A percentile compares a stretch with the other conserved stretches of the same genome.
phyloP scores from a whole-genome alignment of 2,113 vertebrate species.

The Nycticebus coucang region DNA sequence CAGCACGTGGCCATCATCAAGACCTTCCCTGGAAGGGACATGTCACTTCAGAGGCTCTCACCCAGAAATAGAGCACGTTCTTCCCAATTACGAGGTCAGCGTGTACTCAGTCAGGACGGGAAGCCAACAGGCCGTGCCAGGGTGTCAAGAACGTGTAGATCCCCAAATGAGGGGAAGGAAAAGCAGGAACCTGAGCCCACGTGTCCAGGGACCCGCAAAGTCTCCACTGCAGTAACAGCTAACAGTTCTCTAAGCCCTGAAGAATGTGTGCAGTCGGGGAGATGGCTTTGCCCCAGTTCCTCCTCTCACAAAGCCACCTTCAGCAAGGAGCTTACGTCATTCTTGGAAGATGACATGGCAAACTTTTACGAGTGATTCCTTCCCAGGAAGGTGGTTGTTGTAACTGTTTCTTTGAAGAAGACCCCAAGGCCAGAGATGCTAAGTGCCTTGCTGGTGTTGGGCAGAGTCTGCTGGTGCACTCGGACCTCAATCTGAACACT shows the following conservation, averaged over 20 bases:
- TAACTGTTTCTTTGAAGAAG: not conserved
- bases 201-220: not conserved
- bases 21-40: not conserved
- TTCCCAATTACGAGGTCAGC: not conserved
- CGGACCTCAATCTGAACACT: not conserved
- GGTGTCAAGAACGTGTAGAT: not conserved
- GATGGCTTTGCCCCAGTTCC: not conserved
- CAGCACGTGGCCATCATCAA: not conserved
- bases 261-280: not conserved
- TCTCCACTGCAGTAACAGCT: not conserved
- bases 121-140: not conserved
- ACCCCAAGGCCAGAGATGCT: not conserved
- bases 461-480: rapidly evolving
- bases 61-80: not conserved
- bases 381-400: not conserved
- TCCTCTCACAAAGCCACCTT: slow-evolving; percentile 15
- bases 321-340: not conserved
- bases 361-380: not conserved
- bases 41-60: not conserved
- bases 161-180: not conserved
- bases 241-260: not conserved
- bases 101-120: not conserved
- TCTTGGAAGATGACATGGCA: not conserved
- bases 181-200: not conserved
- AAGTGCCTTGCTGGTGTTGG: not conserved